Conservation (phyloP, 2,113 vertebrate genomes). For the Melanerpes aurifrons region DNA sequence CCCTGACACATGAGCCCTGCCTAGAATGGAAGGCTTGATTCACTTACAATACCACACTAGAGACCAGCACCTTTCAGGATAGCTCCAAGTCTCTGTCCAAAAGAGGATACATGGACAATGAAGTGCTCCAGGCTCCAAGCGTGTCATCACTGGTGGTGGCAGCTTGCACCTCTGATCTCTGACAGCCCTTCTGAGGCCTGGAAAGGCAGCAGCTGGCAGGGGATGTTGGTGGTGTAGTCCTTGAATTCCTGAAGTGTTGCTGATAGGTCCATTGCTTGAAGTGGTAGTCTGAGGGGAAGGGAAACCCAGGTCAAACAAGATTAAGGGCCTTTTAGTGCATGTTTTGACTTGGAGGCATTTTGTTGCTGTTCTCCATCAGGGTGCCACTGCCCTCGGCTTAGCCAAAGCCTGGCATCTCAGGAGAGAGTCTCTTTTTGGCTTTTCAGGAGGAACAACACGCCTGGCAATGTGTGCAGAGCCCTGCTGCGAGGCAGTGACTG, state of each 20-base stretch:
- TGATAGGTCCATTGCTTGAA: neutral
- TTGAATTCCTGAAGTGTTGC: neutral
- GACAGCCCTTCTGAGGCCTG: neutral
- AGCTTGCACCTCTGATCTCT: neutral
- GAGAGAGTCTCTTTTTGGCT: neutral
- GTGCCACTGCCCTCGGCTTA: constrained; percentile 4
- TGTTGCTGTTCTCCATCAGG: neutral
- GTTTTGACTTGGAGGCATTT: constrained; percentile 20
- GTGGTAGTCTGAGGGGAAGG: neutral
- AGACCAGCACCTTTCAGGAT: neutral
- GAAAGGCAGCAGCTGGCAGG: neutral
- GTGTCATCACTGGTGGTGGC: neutral
- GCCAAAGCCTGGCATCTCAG: neutral
- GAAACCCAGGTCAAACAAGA: neutral
- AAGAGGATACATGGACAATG: neutral
- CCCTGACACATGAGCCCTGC: neutral
- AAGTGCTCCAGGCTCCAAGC: neutral
- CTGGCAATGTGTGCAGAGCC: constrained; percentile 23
- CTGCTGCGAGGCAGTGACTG: neutral
- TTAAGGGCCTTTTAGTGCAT: neutral
- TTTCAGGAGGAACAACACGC: neutral
- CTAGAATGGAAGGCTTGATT: constrained; percentile 26
- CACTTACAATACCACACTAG: neutral
- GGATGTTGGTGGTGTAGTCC: neutral
- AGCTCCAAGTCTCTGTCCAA: neutral